phyloP scores from a whole-genome alignment of 2,888 invertebrate genomes.

The Idaea aversata region DNA sequence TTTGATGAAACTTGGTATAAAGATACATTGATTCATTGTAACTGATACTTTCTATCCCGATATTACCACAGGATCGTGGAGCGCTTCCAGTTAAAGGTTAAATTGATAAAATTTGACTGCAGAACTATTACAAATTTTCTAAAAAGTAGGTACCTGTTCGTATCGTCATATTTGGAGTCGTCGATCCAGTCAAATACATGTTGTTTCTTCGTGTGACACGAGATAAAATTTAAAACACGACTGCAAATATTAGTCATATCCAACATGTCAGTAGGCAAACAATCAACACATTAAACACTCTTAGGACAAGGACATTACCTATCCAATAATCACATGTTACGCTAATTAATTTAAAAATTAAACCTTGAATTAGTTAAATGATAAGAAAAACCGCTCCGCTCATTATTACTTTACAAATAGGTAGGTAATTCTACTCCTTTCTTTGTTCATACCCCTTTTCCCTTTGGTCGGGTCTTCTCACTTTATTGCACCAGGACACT shows the following conservation, averaged over 20 bases:
- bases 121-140: no score
- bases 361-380: not conserved
- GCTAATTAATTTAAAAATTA: not conserved
- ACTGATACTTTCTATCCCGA: no score
- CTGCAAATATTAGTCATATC: slow-evolving; percentile 36
- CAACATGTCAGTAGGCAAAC: slow-evolving; percentile 11
- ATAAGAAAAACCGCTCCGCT: not conserved
- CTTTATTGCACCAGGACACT: no score
- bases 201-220: slow-evolving; percentile 41
- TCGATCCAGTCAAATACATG: slow-evolving; percentile 40
- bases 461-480: no score
- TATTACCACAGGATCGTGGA: no score
- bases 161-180: slow-evolving; percentile 35
- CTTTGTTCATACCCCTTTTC: no score
- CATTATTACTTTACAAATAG: no score
- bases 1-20: no score
- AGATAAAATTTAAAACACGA: slow-evolving; percentile 34
- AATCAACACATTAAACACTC: not conserved
- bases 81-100: not conserved
- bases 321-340: not conserved
- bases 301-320: not conserved
- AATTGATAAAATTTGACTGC: no score
- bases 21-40: no score
- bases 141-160: slow-evolving; percentile 35
- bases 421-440: no score